Conservation (phyloP, 2,797 vertebrate genomes). For the Erethizon dorsatum region DNA sequence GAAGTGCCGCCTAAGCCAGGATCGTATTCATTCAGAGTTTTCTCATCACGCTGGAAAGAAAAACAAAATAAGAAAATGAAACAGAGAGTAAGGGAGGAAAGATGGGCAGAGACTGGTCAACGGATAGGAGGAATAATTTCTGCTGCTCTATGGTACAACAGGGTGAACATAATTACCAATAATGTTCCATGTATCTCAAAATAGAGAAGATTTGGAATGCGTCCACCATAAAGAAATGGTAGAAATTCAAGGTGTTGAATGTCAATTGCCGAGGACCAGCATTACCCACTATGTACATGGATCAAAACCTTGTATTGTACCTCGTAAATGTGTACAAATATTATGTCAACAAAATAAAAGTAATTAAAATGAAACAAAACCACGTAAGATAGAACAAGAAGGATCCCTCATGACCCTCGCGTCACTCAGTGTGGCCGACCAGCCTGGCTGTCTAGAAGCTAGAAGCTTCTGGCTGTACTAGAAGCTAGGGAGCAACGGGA, state of each 20-base stretch:
- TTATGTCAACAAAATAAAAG: background rate
- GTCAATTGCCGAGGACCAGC: background rate
- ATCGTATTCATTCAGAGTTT: conserved; percentile 6
- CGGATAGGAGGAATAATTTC: background rate
- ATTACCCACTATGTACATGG: background rate
- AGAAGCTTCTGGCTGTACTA: background rate
- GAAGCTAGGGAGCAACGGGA: background rate
- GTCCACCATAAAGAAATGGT: background rate
- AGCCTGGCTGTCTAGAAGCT: background rate
- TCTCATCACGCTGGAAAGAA: conserved; percentile 20
- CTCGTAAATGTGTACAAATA: background rate
- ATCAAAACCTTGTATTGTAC: background rate
- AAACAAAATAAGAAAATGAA: conserved; percentile 24
- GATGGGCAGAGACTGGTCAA: background rate
- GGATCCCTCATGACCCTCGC: background rate
- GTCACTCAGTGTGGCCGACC: background rate
- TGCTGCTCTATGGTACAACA: background rate
- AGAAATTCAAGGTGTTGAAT: background rate
- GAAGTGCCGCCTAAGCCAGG: background rate
- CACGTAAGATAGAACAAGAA: background rate
- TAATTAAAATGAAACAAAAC: background rate
- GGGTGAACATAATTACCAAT: too few species aligned
- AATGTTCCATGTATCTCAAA: background rate
- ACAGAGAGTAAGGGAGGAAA: background rate
- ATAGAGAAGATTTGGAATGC: background rate